Conservation (phyloP, 1,140 invertebrate species). For the Elysia chlorotica region DNA sequence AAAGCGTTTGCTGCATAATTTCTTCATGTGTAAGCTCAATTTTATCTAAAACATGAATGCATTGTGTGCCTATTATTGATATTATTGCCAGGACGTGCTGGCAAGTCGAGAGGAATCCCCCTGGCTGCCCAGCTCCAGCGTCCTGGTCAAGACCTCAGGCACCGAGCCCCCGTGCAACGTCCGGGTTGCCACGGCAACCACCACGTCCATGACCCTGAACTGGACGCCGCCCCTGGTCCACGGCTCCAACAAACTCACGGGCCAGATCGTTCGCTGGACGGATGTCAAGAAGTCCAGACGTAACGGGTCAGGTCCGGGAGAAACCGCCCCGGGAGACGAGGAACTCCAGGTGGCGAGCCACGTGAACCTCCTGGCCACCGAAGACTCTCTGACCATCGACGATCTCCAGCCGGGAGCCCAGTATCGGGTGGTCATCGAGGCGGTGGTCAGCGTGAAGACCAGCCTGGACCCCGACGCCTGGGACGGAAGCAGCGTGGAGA, state of each 20-base stretch:
- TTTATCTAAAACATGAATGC: no score
- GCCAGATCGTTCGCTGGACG: constrained; percentile 57
- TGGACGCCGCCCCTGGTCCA: constrained; percentile 58
- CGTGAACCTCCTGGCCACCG: constrained; percentile 47
- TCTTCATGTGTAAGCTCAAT: no score
- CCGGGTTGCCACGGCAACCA: constrained; percentile 44
- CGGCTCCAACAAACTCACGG: constrained; percentile 56
- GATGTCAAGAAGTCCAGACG: constrained; percentile 39
- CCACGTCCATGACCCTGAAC: constrained; percentile 45
- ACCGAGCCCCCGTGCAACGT: constrained; percentile 58
- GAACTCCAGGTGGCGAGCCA: constrained; percentile 51
- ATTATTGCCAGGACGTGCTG: constrained; percentile 37
- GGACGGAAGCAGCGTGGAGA: constrained; percentile 41
- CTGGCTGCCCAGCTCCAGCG: constrained; percentile 57
- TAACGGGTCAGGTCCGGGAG: no score
- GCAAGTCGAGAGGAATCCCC: constrained; percentile 47
- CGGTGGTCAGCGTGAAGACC: constrained; percentile 62
- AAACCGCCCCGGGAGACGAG: constrained; percentile 42
- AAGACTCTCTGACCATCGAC: constrained; percentile 47
- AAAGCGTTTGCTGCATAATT: no score
- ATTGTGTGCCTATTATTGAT: no score
- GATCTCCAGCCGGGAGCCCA: constrained; percentile 51
- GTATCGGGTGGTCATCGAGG: constrained; percentile 59
- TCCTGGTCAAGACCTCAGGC: constrained; percentile 55
- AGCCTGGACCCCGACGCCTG: constrained; percentile 49